These are phyloP conservation scores for Notechis scutatus DNA, from an alignment of 2,113 vertebrate genomes.

Conservation along the genomic window DNA sequence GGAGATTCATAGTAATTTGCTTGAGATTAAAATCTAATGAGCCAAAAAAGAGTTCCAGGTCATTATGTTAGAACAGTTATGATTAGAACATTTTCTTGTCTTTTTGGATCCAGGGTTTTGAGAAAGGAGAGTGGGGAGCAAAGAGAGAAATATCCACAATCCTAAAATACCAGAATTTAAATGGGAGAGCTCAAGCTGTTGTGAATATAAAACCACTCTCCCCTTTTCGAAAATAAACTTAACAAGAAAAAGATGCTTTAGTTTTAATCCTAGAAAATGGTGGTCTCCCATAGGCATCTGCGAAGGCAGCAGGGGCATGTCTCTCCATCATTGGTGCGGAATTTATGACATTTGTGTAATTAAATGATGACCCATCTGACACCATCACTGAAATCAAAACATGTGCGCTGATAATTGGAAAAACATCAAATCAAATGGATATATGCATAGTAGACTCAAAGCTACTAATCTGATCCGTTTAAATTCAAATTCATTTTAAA, in stretches of 20 bases:
- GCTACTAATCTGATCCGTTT: not conserved
- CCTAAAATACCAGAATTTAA: not conserved
- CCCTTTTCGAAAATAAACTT: not conserved
- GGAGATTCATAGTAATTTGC: not conserved
- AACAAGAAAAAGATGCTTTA: not conserved
- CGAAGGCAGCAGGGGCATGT: not conserved
- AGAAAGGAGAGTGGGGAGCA: not conserved
- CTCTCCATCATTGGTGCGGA: not conserved
- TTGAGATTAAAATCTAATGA: conserved; percentile 6
- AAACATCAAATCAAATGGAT: not conserved
- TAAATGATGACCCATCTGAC: not conserved
- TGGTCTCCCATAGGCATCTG: not conserved
- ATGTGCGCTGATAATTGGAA: not conserved
- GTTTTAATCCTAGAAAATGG: not conserved
- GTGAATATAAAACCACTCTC: not conserved
- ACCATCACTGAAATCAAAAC: not conserved
- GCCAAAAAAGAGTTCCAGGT: not conserved
- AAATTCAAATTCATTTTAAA: not conserved
- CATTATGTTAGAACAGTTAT: conserved; percentile 1
- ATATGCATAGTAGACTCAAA: not conserved
- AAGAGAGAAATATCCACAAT: not conserved
- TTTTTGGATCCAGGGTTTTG: not conserved
- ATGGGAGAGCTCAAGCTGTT: not conserved
- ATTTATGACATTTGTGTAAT: not conserved
- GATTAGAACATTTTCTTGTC: not conserved